Evolutionary conservation across 2,797 vertebrate species (phyloP), one percentile per base, ranked within the genome.

Genomic region (Alca torda): DNA sequence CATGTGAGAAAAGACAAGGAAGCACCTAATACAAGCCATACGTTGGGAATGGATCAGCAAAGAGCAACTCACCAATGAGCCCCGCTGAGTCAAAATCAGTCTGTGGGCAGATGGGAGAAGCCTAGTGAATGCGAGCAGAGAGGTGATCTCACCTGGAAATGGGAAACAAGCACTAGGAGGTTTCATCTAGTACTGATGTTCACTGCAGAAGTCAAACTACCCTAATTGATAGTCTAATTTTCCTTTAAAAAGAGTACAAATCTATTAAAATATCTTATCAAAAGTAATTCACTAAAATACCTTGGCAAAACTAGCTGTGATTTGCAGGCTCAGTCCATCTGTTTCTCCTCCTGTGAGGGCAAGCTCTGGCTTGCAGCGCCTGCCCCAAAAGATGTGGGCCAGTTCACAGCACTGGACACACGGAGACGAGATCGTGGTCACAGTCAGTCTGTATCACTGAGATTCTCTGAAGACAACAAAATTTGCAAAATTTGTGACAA

Each of bases 321-420:
- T 74, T 37, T 77, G 51, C 16, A 57, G 68, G 13, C 26, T 24
- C 11, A 20, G 31, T 25, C 31, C 39, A 45, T 8, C 5, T 2
- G 0, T 8, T 39, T 68, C 21, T 92, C 10, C 10, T 67, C 16
- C 20, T 0, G 0, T 35, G 10, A 65, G 8, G 11, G 9, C 1
- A 1, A 69, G 3, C 4, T 65, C 48, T 4, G 1, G 7, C 13
- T 84, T 48, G 16, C 17, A 61, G 45, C 11, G 61, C 18, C 57
- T 46, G 6, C 3, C 30, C 9, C 8, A 9, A 23, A 53, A 67
- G 4, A 20, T 13, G 3, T 3, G 7, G 19, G 4, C 5, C 10
- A 39, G 24, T 24, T 21, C 28, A 28, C 2, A 10, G 23, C 4
- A 6, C 53, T 72, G 74, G 72, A 37, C 10, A 10, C 33, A 6